A percentile compares a stretch with the other conserved stretches of the same genome.
These are phyloP conservation scores for Melinaea marsaeus DNA, from an alignment of 2,888 invertebrate genomes.

Conservation along the genomic window DNA sequence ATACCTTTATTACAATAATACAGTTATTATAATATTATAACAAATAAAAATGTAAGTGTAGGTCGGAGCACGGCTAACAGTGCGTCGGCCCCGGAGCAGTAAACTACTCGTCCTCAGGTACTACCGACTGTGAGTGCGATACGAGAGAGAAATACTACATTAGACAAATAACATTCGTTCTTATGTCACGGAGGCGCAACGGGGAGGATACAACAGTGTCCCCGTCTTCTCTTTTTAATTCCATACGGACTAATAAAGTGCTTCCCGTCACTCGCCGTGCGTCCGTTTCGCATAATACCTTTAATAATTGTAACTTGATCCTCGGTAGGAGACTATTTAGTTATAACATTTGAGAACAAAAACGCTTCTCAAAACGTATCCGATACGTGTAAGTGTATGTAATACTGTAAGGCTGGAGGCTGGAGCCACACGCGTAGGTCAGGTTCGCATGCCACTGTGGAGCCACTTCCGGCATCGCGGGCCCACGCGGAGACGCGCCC, in stretches of 20 bases:
- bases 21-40: no score
- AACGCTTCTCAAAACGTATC: no score
- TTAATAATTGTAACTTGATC: no score
- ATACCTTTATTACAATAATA: background rate
- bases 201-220: no score
- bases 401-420: constrained; percentile 13
- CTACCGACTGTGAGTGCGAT: constrained; percentile 26
- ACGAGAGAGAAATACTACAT: constrained; percentile 1
- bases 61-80: constrained; percentile 25
- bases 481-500: constrained; percentile 28
- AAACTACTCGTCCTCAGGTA: constrained; percentile 32
- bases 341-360: no score
- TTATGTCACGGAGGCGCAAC: no score
- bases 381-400: background rate
- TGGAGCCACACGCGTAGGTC: constrained; percentile 44
- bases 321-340: no score
- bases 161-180: no score
- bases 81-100: constrained; percentile 33
- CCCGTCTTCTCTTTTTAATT: no score
- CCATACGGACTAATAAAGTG: no score
- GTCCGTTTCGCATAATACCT: no score
- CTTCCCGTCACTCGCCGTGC: no score
- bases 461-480: constrained; percentile 50
- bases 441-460: constrained; percentile 42
- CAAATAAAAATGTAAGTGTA: background rate